Conservation (phyloP, 1,140 invertebrate genomes). For the Aplysia californica region DNA sequence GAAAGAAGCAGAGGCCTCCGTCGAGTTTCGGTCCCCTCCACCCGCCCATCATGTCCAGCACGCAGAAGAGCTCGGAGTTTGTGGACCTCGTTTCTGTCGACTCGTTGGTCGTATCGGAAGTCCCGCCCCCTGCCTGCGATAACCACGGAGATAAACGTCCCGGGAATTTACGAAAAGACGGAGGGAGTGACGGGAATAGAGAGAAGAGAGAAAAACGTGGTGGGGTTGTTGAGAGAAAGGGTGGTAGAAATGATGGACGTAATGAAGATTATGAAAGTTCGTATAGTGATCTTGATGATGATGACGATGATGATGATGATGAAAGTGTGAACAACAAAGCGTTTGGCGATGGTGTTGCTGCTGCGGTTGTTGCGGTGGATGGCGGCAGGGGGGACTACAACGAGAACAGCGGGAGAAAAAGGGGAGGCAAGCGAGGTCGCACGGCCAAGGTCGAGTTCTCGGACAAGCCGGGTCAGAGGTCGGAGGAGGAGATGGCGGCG, state of each 20-base stretch:
- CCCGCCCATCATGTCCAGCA: slow-evolving; percentile 48
- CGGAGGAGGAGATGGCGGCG: no score
- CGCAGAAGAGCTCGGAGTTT: slow-evolving; percentile 49
- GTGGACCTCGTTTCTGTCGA: slow-evolving; percentile 30
- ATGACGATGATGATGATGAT: not conserved
- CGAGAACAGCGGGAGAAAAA: no score
- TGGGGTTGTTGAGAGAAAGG: not conserved
- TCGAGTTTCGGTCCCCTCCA: slow-evolving; percentile 24
- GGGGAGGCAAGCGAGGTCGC: no score
- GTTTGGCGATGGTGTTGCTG: no score
- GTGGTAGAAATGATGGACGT: not conserved
- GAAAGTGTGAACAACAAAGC: no score
- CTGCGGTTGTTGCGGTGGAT: no score
- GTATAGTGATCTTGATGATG: not conserved
- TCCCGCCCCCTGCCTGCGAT: not conserved
- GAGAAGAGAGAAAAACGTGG: not conserved
- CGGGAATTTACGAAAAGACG: not conserved
- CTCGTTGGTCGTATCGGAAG: not conserved
- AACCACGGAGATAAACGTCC: not conserved
- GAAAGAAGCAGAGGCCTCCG: not conserved
- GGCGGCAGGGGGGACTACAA: no score
- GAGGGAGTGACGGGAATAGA: not conserved
- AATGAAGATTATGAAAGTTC: no score
- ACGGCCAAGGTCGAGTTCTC: no score
- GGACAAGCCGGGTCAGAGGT: no score